Evolutionary conservation across 2,888 invertebrate species (phyloP), one percentile per base, ranked within the genome.

Genomic region (Macrosoma leucophasiata): DNA sequence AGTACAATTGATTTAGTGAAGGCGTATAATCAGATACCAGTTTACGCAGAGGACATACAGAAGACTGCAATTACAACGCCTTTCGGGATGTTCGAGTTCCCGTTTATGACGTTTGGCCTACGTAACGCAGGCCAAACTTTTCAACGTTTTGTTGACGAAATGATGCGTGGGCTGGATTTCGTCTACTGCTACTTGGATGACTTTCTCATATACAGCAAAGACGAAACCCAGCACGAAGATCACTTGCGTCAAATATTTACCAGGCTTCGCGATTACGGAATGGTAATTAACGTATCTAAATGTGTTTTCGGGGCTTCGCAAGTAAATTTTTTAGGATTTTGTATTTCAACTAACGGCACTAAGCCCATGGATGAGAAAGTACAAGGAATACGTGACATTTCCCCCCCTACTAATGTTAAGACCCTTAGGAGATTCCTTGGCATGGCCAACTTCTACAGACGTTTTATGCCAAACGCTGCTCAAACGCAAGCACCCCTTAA

Each of bases 81-180:
- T 1, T 59, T 58, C 31, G 55, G 53, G 4, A 33, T 59, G 10
- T 58, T 41, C 25, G 56, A 71, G 30, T 64, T 58, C 22, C 31
- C 43, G 0, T 30, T 18, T 3, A 56, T 61, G 57, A 41, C 46
- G 0, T 71, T 69, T 15, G 66, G 70, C 2, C 47, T 72, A 1
- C 33, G 61, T 0, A 72, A 74, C 27, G 66, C 69, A 0, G 62
- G 55, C 1, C 64, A 70, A 33, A 62, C 63, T 0, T 54, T 72
- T 34, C 65, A 68, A 29, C 46, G 60, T 2, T 62, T 63, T 20
- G 58, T 70, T 9, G 52, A 64, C 23, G 40, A 48, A 8, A 18
- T 34, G 18, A 5, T 23, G 13, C 17, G 29, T 6, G 29, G 34
- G 4, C 24, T 34, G 9, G 34, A 29, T 10, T 32, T 32, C 12